Conservation (phyloP, 1,140 invertebrate genomes). For the Drosophila sp. region DNA sequence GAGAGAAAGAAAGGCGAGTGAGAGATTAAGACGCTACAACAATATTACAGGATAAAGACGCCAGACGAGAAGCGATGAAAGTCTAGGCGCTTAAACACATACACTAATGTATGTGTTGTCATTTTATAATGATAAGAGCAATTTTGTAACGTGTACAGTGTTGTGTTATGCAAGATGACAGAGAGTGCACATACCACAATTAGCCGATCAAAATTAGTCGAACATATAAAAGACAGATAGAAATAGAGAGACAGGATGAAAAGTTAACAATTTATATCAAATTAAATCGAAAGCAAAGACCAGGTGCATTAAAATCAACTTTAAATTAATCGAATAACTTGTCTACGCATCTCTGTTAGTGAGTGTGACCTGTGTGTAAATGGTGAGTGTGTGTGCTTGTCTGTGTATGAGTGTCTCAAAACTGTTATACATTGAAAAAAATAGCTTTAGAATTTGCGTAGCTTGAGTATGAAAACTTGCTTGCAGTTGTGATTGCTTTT, state of each 20-base stretch:
- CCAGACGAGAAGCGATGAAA: slow-evolving; percentile 42
- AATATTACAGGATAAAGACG: slow-evolving; percentile 32
- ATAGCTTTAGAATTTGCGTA: slow-evolving; percentile 67
- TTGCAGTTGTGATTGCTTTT: slow-evolving; percentile 60
- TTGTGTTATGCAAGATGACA: slow-evolving; percentile 32
- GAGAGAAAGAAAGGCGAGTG: slow-evolving; percentile 10
- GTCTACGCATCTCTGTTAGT: slow-evolving; percentile 68
- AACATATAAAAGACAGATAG: slow-evolving; percentile 8
- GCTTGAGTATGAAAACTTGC: slow-evolving; percentile 71
- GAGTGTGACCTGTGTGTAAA: slow-evolving; percentile 35
- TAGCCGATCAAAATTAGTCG: slow-evolving; percentile 1
- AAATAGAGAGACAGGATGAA: not conserved
- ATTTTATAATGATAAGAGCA: slow-evolving; percentile 12
- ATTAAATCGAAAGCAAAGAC: slow-evolving; percentile 9
- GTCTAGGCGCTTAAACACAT: slow-evolving; percentile 21
- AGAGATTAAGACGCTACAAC: slow-evolving; percentile 37
- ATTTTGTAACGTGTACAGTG: slow-evolving; percentile 14
- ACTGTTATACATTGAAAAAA: slow-evolving; percentile 79
- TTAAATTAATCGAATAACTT: slow-evolving; percentile 45
- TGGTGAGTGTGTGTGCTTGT: slow-evolving; percentile 22
- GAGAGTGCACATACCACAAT: slow-evolving; percentile 16
- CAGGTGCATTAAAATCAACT: slow-evolving; percentile 60
- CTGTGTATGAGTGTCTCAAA: slow-evolving; percentile 66
- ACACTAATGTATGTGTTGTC: slow-evolving; percentile 22
- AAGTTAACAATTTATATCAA: slow-evolving; percentile 9